Conservation (phyloP, 2,797 vertebrate species). For the Gobionotothen gibberifrons region DNA sequence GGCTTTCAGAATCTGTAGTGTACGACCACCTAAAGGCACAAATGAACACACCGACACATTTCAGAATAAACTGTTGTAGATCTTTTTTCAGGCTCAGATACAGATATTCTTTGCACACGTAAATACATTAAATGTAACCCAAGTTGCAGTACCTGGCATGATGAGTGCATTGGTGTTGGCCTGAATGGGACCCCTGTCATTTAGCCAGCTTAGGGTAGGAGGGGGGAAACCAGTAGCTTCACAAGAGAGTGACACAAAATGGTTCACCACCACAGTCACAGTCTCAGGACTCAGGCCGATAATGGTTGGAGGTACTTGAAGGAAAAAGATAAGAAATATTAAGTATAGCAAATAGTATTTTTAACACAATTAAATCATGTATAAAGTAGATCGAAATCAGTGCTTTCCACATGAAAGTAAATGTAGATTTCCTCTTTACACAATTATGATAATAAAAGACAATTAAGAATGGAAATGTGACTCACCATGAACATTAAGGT, state of each 20-base stretch:
- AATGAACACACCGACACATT: background rate
- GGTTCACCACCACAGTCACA: conserved; percentile 92
- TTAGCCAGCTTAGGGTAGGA: conserved; percentile 94
- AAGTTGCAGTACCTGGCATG: conserved; percentile 87
- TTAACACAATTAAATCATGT: background rate
- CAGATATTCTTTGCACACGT: background rate
- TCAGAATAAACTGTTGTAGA: background rate
- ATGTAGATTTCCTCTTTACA: background rate
- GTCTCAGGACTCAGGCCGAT: conserved; percentile 89
- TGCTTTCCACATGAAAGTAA: background rate
- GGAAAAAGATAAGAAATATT: background rate
- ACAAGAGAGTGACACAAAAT: conserved; percentile 93
- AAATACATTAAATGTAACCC: background rate
- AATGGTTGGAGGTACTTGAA: conserved; percentile 90
- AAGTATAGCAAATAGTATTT: background rate
- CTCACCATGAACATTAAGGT: conserved; percentile 94
- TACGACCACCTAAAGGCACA: conserved; percentile 87
- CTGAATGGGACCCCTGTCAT: conserved; percentile 86
- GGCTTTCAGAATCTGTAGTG: conserved; percentile 91
- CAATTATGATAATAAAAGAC: background rate
- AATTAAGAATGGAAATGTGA: background rate
- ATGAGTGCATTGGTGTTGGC: conserved; percentile 87
- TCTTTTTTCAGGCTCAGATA: background rate
- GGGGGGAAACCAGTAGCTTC: conserved; percentile 93
- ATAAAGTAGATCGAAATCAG: background rate